Evolutionary conservation across 2,797 vertebrate genomes (phyloP), one percentile per base, ranked within the genome.

Genomic region (Chaenodraco wilsoni): DNA sequence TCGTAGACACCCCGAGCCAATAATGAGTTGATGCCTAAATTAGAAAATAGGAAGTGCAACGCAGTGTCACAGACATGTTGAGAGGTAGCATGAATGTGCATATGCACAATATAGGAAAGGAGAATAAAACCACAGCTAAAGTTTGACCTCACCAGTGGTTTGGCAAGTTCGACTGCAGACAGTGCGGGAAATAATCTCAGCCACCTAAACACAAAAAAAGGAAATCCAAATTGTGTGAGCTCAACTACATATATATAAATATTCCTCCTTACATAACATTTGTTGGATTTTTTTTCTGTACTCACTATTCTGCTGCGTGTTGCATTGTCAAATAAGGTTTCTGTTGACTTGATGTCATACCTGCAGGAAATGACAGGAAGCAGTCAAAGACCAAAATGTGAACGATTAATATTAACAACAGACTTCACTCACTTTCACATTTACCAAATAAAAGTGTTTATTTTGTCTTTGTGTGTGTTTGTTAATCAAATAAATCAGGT

Each of bases 251-350:
- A 48, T 17, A 9, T 0, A 64, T 2, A 23, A 48, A 54, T 27
- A 78, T 44, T 27, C 9, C 0, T 33, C 3, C 33, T 16, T 16
- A 51, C 1, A 44, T 3, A 15, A 40, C 55, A 57, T 46, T 3
- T 17, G 6, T n/a, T 44, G 1, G n/a, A n/a, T 15, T 56, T 23
- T 31, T 11, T 11, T 63, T 44, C 4, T 56, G 41, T 17, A 96
- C 98, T 97, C 91, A 99, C 98, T 91, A 99, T 98, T 93, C 97
- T 94, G 87, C 97, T 98, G 59, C 98, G 96, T 2, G 97, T 98
- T 45, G 96, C 95, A 8, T 94, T 98, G 86, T 98, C 96, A 89
- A 99, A 99, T 89, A 99, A 93, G 0, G 95, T 95, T 48, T 97
- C 96, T 88, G 95, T 97, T 45, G 97, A 96, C 77, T 95, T 95